phyloP scores from a whole-genome alignment of 2,113 vertebrate species.

The Cavia aperea region DNA sequence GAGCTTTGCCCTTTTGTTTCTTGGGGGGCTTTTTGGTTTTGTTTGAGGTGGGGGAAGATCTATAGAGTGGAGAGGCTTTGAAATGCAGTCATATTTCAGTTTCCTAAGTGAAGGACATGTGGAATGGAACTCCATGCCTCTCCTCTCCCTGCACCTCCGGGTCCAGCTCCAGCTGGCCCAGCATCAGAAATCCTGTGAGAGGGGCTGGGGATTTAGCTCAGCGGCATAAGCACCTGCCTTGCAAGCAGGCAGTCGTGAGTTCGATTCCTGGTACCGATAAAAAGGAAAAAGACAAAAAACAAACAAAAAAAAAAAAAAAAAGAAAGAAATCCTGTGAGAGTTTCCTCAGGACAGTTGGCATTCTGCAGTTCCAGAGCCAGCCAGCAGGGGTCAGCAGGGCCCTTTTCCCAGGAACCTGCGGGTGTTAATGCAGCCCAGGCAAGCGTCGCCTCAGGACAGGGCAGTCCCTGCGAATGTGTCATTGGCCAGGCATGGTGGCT shows the following conservation, averaged over 20 bases:
- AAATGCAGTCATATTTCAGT: constrained; percentile 51
- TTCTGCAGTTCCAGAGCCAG: constrained; percentile 34
- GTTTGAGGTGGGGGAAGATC: constrained; percentile 55
- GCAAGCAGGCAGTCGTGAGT: no score
- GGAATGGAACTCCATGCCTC: constrained; percentile 48
- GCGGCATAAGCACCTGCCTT: no score
- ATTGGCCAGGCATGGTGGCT: neutral
- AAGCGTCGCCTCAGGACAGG: neutral
- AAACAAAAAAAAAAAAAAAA: no score
- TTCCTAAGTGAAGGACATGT: neutral
- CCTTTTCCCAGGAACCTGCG: neutral
- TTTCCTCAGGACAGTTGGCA: constrained; percentile 25
- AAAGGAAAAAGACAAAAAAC: no score
- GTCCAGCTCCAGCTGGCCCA: constrained; percentile 32
- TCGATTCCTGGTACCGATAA: no score
- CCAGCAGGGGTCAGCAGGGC: constrained; percentile 61
- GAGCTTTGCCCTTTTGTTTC: constrained; percentile 44
- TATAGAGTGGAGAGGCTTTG: neutral
- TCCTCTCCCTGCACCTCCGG: constrained; percentile 41
- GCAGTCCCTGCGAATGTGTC: no score
- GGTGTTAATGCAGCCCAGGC: no score
- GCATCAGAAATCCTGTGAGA: neutral
- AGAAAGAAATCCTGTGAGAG: neutral
- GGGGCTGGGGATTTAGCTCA: no score
- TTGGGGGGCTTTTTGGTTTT: no score